Base-by-base conservation (phyloP, 2,113 vertebrate genomes). In the Microtus richardsoni region DNA sequence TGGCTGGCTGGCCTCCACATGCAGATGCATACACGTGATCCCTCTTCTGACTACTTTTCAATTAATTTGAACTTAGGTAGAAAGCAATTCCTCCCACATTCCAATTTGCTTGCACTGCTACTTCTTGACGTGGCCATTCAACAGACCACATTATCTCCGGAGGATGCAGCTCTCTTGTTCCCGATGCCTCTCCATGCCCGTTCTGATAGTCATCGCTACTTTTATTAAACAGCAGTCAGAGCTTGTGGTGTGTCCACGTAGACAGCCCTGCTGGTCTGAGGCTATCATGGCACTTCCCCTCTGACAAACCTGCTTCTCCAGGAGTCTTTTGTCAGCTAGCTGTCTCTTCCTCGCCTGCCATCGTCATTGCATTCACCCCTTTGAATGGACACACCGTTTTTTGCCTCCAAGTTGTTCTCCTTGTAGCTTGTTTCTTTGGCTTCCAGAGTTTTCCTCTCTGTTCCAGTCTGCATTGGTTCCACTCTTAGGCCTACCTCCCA, bases 101-200 rank as follows among this genome's bases (percentile, higher is more conserved):
- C 92, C 77, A 62, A 12, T 85, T 66, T 70, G 60, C 41, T 87
- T 79, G 47, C 58, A 47, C 36, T 77, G 36, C 41, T 88, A 62
- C 60, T 94, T 89, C 64, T 88, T 60, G 16, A 82, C 21, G 41
- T 85, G 74, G 79, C 36, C 74, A 91, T 73, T 89, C 78, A 68
- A 58, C 22, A 75, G 70, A 93, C 49, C 49, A 49, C 49, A 36
- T 74, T 75, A 58, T 36, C 30, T 66, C 49, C 13, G 52, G 58
- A 83, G 52, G 74, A 88, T 5, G 75, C 49, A 58, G 66, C 78
- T 79, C 47, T 79, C 89, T 93, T 58, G 5, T 10, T 3, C 10
- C n/a, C 74, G 44, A 5, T 54, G 70, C n/a, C 30, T 79, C 71
- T 24, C 39, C n/a, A 41, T 68, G 64, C 13, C 41, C 5, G n/a